Conservation (phyloP, 2,888 invertebrate species). For the Mamestra brassicae region DNA sequence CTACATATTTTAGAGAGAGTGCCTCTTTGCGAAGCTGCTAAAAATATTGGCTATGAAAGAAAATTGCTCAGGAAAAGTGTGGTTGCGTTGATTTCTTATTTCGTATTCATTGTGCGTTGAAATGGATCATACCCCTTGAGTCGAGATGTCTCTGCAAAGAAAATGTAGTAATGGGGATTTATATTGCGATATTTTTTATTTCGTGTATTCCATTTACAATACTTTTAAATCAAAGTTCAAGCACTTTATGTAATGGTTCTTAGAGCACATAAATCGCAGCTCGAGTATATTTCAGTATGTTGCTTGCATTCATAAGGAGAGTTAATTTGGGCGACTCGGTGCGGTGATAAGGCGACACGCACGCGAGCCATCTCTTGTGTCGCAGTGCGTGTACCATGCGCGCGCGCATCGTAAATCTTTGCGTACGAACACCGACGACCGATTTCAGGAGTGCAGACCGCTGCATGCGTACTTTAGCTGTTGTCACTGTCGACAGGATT, state of each 20-base stretch:
- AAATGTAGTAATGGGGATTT: constrained; percentile 65
- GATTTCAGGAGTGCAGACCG: constrained; percentile 68
- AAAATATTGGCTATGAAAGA: constrained; percentile 86
- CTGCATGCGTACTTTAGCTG: constrained; percentile 61
- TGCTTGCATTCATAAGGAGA: constrained; percentile 84
- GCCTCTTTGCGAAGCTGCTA: constrained; percentile 77
- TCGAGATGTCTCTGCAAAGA: constrained; percentile 72
- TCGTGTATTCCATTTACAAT: constrained; percentile 7
- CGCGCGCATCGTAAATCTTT: constrained; percentile 82
- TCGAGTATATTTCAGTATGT: constrained; percentile 71
- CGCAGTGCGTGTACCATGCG: constrained; percentile 79
- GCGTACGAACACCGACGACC: constrained; percentile 60
- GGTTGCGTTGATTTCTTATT: constrained; percentile 89
- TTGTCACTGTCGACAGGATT: constrained; percentile 57
- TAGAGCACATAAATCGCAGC: constrained; percentile 72
- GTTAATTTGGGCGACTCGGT: constrained; percentile 82
- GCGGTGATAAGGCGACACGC: constrained; percentile 83
- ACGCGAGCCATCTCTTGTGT: constrained; percentile 75
- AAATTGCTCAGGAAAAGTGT: constrained; percentile 86
- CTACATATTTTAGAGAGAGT: constrained; percentile 82
- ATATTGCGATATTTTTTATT: constrained; percentile 31
- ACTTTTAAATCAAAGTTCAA: constrained; percentile 28
- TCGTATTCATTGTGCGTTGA: constrained; percentile 88
- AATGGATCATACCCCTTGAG: constrained; percentile 81
- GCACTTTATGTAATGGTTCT: constrained; percentile 41